Conservation (phyloP, 2,113 vertebrate genomes). For the Cygnus buccinator region DNA sequence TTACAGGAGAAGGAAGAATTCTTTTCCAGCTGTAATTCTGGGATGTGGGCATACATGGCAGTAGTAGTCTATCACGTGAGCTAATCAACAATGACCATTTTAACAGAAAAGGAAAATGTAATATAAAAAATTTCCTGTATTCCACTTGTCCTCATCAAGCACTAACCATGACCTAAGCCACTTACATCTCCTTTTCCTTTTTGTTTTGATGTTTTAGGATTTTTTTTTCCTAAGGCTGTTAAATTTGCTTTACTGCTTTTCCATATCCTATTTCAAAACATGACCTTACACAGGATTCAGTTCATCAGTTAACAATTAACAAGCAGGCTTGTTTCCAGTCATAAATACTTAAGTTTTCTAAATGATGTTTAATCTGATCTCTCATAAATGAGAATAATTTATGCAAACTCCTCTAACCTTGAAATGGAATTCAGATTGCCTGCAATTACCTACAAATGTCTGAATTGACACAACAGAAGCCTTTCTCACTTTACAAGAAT, state of each 20-base stretch:
- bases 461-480: neutral
- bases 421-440: neutral
- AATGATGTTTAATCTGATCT: conserved; percentile 10
- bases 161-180: neutral
- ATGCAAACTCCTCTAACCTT: conserved; percentile 10
- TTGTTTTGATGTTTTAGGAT: neutral
- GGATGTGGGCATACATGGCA: neutral
- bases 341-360: neutral
- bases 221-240: neutral
- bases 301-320: conserved; percentile 24
- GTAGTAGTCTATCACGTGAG: neutral
- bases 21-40: neutral
- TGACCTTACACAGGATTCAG: neutral
- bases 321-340: conserved; percentile 21
- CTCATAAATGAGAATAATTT: neutral
- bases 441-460: neutral
- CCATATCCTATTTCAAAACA: conserved; percentile 4
- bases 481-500: neutral
- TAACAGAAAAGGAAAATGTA: neutral
- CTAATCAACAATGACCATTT: neutral
- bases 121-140: neutral
- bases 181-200: neutral
- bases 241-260: conserved; percentile 3
- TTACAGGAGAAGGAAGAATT: neutral
- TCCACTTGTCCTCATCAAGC: neutral